phyloP scores from a whole-genome alignment of 2,888 invertebrate species.

The Margaritifera margaritifera region DNA sequence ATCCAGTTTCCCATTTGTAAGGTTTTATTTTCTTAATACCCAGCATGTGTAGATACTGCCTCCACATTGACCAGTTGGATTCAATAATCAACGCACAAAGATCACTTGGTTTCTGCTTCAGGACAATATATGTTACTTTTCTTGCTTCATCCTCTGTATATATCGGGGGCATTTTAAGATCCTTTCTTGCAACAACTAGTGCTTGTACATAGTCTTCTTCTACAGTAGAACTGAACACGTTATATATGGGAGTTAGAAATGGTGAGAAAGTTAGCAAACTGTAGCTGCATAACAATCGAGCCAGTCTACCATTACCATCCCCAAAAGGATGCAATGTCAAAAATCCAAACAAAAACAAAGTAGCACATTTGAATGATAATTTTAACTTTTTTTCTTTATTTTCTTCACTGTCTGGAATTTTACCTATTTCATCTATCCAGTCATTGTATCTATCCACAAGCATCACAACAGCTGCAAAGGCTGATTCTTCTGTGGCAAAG shows the following conservation, averaged over 20 bases:
- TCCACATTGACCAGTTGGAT: conserved; percentile 13
- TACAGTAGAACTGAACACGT: conserved; percentile 15
- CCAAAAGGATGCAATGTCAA: conserved; percentile 14
- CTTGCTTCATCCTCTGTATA: neutral
- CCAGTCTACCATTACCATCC: conserved; percentile 18
- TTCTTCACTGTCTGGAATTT: too few species aligned
- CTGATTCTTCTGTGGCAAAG: neutral
- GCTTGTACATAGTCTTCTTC: conserved; percentile 15
- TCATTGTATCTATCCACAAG: conserved; percentile 9
- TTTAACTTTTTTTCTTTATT: neutral
- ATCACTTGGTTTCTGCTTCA: conserved; percentile 10
- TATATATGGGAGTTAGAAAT: conserved; percentile 18
- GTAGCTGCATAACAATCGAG: conserved; percentile 14
- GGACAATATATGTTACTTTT: neutral
- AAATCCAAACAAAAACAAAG: conserved; percentile 12
- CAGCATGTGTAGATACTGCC: neutral
- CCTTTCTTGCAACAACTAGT: conserved; percentile 5
- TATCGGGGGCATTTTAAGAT: neutral
- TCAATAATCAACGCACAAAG: conserved; percentile 17
- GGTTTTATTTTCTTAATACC: neutral
- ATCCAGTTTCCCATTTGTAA: conserved; percentile 1
- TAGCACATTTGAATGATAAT: conserved; percentile 9
- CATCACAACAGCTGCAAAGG: neutral
- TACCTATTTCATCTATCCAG: conserved; percentile 2
- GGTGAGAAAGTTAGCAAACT: conserved; percentile 14